These are phyloP conservation scores for Rhea americana DNA, from an alignment of 2,113 vertebrate genomes.

Conservation along the genomic window DNA sequence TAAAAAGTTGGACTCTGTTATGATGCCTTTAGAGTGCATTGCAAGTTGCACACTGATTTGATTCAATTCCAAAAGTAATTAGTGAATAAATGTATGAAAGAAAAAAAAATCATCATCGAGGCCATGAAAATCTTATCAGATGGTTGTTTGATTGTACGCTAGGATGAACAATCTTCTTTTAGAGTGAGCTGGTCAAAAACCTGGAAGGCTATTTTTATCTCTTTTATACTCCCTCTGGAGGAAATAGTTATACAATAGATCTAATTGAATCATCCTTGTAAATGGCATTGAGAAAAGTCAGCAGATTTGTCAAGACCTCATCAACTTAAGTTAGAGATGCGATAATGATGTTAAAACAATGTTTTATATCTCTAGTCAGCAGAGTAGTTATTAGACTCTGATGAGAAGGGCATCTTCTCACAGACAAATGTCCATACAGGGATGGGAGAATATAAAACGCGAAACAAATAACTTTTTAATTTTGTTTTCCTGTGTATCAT, in stretches of 20 bases:
- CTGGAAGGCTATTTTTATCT: not conserved
- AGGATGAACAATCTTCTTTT: not conserved
- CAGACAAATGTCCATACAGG: not conserved
- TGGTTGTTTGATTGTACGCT: not conserved
- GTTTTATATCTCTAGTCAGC: not conserved
- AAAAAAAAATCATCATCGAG: not conserved
- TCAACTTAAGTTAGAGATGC: not conserved
- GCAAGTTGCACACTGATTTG: not conserved
- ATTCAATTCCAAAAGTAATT: slow-evolving; percentile 56
- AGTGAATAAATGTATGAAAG: not conserved
- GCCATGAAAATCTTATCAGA: not conserved
- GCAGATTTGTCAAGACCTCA: slow-evolving; percentile 11
- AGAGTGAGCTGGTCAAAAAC: not conserved
- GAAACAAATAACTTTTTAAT: not conserved
- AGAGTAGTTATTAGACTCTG: not conserved
- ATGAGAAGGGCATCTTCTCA: not conserved
- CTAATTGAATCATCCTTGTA: slow-evolving; percentile 14
- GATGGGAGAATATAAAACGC: not conserved
- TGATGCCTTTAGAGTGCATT: not conserved
- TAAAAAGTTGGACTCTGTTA: not conserved
- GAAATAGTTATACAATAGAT: not conserved
- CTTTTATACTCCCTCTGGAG: not conserved
- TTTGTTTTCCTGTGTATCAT: not conserved
- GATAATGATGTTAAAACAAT: slow-evolving; percentile 2
- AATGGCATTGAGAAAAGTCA: slow-evolving; percentile 32